Percentiles rank a stretch among this genome's conserved stretches.
These are phyloP conservation scores for Drosophila bocki DNA, from an alignment of 1,140 invertebrate genomes.

Conservation along the genomic window DNA sequence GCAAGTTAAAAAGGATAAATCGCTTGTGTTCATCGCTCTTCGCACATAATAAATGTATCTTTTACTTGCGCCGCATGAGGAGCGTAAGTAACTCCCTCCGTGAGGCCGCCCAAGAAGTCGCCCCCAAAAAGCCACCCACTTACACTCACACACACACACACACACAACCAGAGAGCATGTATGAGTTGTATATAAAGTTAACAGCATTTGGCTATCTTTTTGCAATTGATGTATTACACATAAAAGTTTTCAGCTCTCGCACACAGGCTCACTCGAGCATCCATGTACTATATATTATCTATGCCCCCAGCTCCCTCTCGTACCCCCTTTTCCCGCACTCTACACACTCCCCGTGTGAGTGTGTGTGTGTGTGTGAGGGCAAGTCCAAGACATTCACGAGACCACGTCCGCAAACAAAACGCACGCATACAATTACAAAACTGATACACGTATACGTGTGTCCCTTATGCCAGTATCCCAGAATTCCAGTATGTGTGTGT, in stretches of 20 bases:
- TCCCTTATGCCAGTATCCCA: conserved; percentile 20
- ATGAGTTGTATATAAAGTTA: conserved; percentile 82
- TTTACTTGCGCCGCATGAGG: conserved; percentile 77
- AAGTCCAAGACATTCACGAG: conserved; percentile 73
- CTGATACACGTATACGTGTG: conserved; percentile 65
- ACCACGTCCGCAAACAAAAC: conserved; percentile 82
- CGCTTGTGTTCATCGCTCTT: conserved; percentile 84
- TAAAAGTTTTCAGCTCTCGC: conserved; percentile 77
- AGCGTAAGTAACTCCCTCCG: conserved; percentile 75
- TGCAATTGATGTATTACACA: conserved; percentile 85
- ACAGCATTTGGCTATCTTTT: conserved; percentile 84
- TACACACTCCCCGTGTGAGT: background rate
- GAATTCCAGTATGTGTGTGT: conserved; percentile 14
- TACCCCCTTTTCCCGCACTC: background rate
- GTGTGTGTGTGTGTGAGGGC: conserved; percentile 39
- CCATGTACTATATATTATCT: conserved; percentile 61
- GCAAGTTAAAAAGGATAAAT: conserved; percentile 84
- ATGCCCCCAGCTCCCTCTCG: conserved; percentile 18
- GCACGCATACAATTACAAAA: conserved; percentile 81
- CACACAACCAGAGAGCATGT: conserved; percentile 11
- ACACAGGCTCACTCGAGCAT: conserved; percentile 39
- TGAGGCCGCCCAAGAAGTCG: conserved; percentile 34
- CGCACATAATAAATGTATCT: conserved; percentile 84
- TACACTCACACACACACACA: conserved; percentile 26
- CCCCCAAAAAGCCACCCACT: conserved; percentile 28